Percentiles rank a stretch among this genome's conserved stretches.
Evolutionary conservation across 2,113 vertebrate genomes (phyloP).

Genomic region (Notarius quadriscutis): DNA sequence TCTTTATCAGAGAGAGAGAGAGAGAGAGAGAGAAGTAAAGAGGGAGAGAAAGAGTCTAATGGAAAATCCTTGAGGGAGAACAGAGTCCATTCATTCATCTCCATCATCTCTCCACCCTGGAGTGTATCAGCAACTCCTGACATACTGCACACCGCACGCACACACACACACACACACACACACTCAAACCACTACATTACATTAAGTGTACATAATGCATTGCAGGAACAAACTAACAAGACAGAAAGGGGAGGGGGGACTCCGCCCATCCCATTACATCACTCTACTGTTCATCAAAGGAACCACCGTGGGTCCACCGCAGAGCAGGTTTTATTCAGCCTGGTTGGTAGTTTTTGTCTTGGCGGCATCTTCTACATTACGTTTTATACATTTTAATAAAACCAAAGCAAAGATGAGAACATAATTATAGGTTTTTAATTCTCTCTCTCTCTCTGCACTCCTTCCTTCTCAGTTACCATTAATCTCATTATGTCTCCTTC

Average conservation of each 20-base stretch:
- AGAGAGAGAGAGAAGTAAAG: background rate
- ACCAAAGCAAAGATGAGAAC: no score
- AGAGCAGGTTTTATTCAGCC: background rate
- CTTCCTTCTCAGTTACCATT: constrained; percentile 1
- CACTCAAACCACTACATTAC: background rate
- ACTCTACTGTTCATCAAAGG: background rate
- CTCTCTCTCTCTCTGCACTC: background rate
- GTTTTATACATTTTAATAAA: background rate
- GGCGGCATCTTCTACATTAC: background rate
- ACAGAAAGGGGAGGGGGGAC: background rate
- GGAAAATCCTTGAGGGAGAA: constrained; percentile 6
- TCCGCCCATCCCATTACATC: background rate
- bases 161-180: background rate
- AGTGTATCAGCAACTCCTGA: constrained; percentile 17
- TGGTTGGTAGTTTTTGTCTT: background rate
- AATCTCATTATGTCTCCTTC: constrained; percentile 29
- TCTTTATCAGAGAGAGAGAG: background rate
- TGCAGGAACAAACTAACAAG: background rate
- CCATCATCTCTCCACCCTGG: constrained; percentile 20
- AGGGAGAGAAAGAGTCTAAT: background rate
- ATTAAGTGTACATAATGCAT: constrained; percentile 8
- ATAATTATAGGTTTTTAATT: background rate
- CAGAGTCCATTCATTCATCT: constrained; percentile 17
- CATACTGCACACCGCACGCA: background rate
- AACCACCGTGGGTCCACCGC: background rate